Evolutionary conservation across 2,113 vertebrate genomes (phyloP), one percentile per base, ranked within the genome.

Genomic region (Laterallus jamaicensis): DNA sequence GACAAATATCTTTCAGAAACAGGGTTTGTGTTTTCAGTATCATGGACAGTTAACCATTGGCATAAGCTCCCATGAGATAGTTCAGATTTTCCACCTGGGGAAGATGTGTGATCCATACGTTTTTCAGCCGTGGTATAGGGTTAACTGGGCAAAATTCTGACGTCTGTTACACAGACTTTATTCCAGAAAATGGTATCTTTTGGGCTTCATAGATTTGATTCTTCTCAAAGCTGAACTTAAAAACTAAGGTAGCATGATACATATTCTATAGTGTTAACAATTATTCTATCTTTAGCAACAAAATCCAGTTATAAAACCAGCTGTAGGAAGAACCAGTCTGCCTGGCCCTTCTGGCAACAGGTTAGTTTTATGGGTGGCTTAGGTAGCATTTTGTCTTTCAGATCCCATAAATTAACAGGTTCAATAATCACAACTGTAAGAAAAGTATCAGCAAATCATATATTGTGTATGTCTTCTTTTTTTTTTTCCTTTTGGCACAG

Each of bases 201-300:
- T 64, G 31, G 35, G 10, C 31, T 89, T 87, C 50, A 49, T 20
- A 74, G 10, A n/a, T 73, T 64, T 58, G 32, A 49, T 76, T 82
- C 44, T 81, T 76, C 49, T 86, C 15, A 28, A 73, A 88, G 52
- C 9, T 29, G 12, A 15, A 11, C 56, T 70, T 77, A 10, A 47
- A 82, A 83, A n/a, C 7, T 55, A 26, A n/a, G 17, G 12, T 71
- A 76, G 37, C 4, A 5, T 26, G 20, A 31, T 54, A 15, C 2
- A 19, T 5, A 2, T 2, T 58, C 22, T 64, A 0, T 42, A 25
- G 15, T 74, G 21, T 29, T 67, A 4, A 59, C 15, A n/a, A 1
- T 73, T 82, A 16, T 44, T 17, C 44, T 24, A 35, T 10, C 6
- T 58, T 4, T 39, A 62, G 52, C 20, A 64, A 18, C 32, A 50